phyloP scores from a whole-genome alignment of 2,888 invertebrate species.

The Diaprepes abbreviatus region DNA sequence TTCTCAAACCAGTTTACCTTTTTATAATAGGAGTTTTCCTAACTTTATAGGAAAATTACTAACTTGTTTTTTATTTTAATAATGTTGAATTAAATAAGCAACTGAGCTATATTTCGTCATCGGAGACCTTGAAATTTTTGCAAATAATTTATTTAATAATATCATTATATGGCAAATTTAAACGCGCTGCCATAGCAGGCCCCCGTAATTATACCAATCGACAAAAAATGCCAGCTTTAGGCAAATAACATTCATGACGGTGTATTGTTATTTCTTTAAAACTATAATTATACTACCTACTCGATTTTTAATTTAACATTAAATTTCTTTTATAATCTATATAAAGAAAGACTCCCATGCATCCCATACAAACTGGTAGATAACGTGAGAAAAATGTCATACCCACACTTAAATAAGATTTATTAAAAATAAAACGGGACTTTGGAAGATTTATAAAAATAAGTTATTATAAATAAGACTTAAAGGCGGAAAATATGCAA shows the following conservation, averaged over 20 bases:
- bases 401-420: conserved; percentile 13
- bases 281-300: neutral
- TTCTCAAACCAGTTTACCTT: too few species aligned
- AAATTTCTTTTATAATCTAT: conserved; percentile 11
- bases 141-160: neutral
- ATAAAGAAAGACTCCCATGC: conserved; percentile 11
- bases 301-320: neutral
- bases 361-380: neutral
- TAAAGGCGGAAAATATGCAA: neutral
- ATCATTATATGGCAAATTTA: conserved; percentile 2
- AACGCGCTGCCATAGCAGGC: neutral
- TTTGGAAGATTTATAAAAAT: neutral
- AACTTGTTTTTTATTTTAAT: too few species aligned
- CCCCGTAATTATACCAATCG: neutral
- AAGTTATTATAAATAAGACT: neutral
- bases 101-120: neutral
- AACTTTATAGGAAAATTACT: too few species aligned
- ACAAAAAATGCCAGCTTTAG: conserved; percentile 2
- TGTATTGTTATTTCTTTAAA: conserved; percentile 4
- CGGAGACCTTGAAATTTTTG: neutral
- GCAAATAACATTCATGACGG: neutral
- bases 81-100: too few species aligned
- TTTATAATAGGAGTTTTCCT: too few species aligned
- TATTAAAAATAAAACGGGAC: conserved; percentile 7
- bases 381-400: conserved; percentile 17